phyloP scores from a whole-genome alignment of 2,113 vertebrate genomes.

The Penelope pileata region DNA sequence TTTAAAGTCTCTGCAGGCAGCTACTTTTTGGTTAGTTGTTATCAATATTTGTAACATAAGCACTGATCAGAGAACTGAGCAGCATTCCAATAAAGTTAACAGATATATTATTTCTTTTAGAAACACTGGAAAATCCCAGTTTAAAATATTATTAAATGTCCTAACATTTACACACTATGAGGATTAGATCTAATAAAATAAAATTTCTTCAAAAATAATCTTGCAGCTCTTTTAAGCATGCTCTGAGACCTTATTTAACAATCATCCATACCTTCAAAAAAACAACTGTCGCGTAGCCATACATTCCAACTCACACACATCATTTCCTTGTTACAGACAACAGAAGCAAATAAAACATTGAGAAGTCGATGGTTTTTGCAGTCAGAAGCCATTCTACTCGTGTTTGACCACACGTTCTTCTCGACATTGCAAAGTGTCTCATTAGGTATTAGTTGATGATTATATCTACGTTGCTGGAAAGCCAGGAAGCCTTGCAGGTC shows the following conservation, averaged over 20 bases:
- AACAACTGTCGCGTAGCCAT: constrained; percentile 69
- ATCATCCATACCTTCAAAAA: constrained; percentile 80
- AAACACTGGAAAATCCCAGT: constrained; percentile 86
- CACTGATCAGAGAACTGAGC: constrained; percentile 90
- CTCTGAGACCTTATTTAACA: constrained; percentile 79
- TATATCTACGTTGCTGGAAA: constrained; percentile 26
- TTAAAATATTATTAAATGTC: constrained; percentile 96
- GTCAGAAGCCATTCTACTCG: not conserved
- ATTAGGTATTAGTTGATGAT: not conserved
- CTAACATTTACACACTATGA: constrained; percentile 98
- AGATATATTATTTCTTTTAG: constrained; percentile 95
- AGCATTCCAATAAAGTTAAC: constrained; percentile 92
- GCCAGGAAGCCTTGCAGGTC: constrained; percentile 71
- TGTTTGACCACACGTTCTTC: constrained; percentile 55
- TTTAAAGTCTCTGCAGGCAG: constrained; percentile 96
- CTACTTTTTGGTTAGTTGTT: constrained; percentile 99
- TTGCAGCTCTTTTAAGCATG: constrained; percentile 96
- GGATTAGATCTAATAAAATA: constrained; percentile 99
- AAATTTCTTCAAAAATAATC: constrained; percentile 98
- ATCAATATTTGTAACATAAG: constrained; percentile 87
- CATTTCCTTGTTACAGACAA: constrained; percentile 64
- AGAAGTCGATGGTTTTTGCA: constrained; percentile 72
- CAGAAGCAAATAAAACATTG: constrained; percentile 65
- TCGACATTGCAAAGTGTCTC: constrained; percentile 10
- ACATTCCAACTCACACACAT: constrained; percentile 72